A percentile compares a stretch with the other conserved stretches of the same genome.
Conservation (phyloP, 2,888 invertebrate genomes). For the Drosophila niveifrons region DNA sequence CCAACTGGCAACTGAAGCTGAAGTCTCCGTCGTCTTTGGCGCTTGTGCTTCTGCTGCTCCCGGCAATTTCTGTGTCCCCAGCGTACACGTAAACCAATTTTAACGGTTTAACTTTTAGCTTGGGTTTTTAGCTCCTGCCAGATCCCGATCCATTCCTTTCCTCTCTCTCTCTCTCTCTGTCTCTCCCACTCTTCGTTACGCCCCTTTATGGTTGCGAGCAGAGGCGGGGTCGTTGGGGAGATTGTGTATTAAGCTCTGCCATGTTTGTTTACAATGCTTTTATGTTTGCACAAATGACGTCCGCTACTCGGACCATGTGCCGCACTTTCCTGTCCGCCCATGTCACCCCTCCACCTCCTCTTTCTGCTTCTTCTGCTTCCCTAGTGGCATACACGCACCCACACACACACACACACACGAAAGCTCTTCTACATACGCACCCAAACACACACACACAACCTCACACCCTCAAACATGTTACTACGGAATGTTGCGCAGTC, state of each 20-base stretch:
- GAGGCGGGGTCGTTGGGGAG: neutral
- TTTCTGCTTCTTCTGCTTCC: neutral
- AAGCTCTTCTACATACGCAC: neutral
- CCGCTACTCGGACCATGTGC: slow-evolving; percentile 57
- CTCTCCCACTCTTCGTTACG: slow-evolving; percentile 4
- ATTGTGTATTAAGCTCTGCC: slow-evolving; percentile 55
- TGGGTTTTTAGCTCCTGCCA: slow-evolving; percentile 23
- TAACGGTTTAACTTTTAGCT: slow-evolving; percentile 79
- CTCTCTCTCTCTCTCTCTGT: neutral
- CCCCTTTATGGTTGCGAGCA: slow-evolving; percentile 7
- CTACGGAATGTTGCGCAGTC: slow-evolving; percentile 55
- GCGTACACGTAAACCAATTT: slow-evolving; percentile 75
- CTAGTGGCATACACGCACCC: slow-evolving; percentile 6
- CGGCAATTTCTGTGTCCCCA: slow-evolving; percentile 43
- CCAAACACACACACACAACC: slow-evolving; percentile 6
- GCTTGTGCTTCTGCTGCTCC: slow-evolving; percentile 1
- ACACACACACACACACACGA: slow-evolving; percentile 6
- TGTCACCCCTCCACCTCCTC: neutral
- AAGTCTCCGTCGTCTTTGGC: slow-evolving; percentile 2
- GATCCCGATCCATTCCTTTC: neutral
- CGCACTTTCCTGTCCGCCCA: slow-evolving; percentile 12
- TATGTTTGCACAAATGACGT: slow-evolving; percentile 80
- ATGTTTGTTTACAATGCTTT: slow-evolving; percentile 82
- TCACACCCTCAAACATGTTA: neutral
- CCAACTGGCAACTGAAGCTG: neutral